These are phyloP conservation scores for Drosophila acutilabella DNA, from an alignment of 2,888 invertebrate species.

Conservation along the genomic window DNA sequence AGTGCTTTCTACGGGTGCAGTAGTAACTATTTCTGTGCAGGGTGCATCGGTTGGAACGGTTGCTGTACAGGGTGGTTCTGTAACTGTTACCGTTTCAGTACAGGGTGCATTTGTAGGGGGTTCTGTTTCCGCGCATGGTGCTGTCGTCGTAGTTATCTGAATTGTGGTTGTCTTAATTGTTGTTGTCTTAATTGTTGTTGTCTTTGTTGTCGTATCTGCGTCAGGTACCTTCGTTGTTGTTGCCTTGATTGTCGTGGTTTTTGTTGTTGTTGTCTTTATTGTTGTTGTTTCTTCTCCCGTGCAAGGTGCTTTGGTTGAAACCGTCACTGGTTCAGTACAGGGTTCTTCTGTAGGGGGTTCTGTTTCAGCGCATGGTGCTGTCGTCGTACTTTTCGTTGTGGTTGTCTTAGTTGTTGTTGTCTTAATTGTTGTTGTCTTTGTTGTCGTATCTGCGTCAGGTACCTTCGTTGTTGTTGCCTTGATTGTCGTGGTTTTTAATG, in stretches of 20 bases:
- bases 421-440: no score
- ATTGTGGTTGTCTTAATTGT: slow-evolving; percentile 17
- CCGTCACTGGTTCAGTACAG: no score
- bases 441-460: slow-evolving; percentile 5
- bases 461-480: slow-evolving; percentile 4
- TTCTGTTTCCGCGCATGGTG: background rate
- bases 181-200: slow-evolving; percentile 14
- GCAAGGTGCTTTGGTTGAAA: no score
- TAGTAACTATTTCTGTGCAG: background rate
- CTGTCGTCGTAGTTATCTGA: slow-evolving; percentile 2
- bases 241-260: no score
- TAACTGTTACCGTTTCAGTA: slow-evolving; percentile 6
- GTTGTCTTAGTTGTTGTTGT: slow-evolving; percentile 3
- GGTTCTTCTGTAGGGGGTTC: no score
- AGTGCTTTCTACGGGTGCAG: slow-evolving; percentile 4
- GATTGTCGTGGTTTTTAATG: slow-evolving; percentile 2
- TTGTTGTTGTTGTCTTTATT: no score
- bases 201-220: background rate
- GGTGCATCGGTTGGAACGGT: slow-evolving; percentile 7
- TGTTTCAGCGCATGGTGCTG: background rate
- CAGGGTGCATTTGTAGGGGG: slow-evolving; percentile 8
- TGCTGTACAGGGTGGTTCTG: slow-evolving; percentile 1
- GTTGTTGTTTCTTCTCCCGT: no score
- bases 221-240: slow-evolving; percentile 14
- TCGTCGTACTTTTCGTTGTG: slow-evolving; percentile 17